Evolutionary conservation across 2,113 vertebrate species (phyloP).

Genomic region (Ciconia stormi): DNA sequence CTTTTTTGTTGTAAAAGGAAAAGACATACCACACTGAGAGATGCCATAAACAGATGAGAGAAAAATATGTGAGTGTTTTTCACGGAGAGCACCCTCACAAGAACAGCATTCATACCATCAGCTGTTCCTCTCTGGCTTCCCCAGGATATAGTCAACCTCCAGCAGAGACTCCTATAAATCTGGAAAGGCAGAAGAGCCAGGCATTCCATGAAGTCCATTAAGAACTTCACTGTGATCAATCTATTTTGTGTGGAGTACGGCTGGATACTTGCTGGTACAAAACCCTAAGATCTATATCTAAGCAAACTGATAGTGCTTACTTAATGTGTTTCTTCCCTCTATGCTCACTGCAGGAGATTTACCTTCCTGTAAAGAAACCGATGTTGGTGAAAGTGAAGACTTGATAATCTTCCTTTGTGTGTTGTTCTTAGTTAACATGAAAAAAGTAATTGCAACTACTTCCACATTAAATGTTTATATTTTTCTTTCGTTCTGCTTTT

Average conservation of each 20-base stretch:
- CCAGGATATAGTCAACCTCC: not conserved
- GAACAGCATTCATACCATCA: not conserved
- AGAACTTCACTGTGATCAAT: not conserved
- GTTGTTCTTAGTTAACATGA: not conserved
- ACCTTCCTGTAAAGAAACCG: not conserved
- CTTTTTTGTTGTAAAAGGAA: not conserved
- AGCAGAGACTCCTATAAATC: constrained; percentile 20
- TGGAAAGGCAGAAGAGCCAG: not conserved
- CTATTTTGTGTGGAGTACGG: not conserved
- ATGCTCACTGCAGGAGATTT: not conserved
- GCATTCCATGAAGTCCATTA: not conserved
- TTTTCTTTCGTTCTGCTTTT: not conserved
- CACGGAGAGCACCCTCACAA: not conserved
- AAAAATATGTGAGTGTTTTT: not conserved
- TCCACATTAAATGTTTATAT: not conserved
- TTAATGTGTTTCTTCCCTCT: not conserved
- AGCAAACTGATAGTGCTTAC: not conserved
- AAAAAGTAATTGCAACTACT: not conserved
- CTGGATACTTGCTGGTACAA: not conserved
- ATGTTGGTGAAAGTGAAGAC: not conserved
- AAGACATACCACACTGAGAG: not conserved
- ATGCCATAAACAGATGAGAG: not conserved
- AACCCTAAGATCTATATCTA: not conserved
- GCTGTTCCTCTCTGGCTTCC: not conserved
- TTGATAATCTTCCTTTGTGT: not conserved